Evolutionary conservation across 1,140 invertebrate species (phyloP).

Genomic region (Drosophila navojoa): DNA sequence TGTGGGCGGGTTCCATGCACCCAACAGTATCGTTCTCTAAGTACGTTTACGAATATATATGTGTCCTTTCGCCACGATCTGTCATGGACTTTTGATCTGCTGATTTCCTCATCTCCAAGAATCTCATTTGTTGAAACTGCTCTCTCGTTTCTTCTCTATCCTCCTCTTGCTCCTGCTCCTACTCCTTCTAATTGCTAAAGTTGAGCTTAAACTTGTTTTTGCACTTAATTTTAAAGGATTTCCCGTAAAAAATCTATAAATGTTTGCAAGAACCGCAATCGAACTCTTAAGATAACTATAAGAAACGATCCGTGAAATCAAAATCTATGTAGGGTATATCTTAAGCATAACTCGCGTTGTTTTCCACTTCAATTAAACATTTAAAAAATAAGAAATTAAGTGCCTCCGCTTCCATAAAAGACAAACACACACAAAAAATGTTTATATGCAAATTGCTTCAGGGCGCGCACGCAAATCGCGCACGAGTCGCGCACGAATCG

Average conservation of each 20-base stretch:
- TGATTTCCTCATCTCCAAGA: background rate
- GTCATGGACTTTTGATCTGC: background rate
- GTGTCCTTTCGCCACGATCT: background rate
- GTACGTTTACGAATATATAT: conserved; percentile 26
- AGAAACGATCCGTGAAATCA: conserved; percentile 45
- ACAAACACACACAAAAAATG: conserved; percentile 18
- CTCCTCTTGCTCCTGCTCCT: background rate
- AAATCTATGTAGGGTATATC: conserved; percentile 43
- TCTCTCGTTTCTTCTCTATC: background rate
- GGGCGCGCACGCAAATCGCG: conserved; percentile 29
- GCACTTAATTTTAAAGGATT: conserved; percentile 52
- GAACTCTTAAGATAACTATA: conserved; percentile 56
- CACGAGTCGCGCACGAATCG: conserved; percentile 28
- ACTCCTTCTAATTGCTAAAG: conserved; percentile 20
- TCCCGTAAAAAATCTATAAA: conserved; percentile 25
- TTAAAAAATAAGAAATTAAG: conserved; percentile 47
- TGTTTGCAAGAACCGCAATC: conserved; percentile 39
- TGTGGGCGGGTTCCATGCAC: conserved; percentile 23
- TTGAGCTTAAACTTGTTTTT: conserved; percentile 46
- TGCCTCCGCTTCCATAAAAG: conserved; percentile 35
- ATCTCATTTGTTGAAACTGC: background rate
- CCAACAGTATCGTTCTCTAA: conserved; percentile 16
- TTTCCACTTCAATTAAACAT: conserved; percentile 28
- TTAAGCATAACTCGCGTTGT: conserved; percentile 55
- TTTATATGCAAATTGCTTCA: conserved; percentile 22